Evolutionary conservation across 2,888 invertebrate species (phyloP).

Genomic region (Scrobipalpa atriplicella): DNA sequence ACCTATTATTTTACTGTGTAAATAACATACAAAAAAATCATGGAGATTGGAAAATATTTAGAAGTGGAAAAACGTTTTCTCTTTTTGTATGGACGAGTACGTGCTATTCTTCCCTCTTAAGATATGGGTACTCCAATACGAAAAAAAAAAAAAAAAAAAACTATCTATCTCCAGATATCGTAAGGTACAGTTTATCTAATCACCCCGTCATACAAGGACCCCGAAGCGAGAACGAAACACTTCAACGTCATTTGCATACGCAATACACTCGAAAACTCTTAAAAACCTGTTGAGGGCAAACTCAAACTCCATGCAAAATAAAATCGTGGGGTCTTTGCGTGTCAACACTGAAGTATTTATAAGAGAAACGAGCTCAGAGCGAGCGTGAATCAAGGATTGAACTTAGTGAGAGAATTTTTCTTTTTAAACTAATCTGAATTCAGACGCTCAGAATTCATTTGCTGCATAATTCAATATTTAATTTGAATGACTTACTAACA

Average conservation of each 20-base stretch:
- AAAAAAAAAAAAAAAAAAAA: too few species aligned
- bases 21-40: too few species aligned
- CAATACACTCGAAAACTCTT: conserved; percentile 32
- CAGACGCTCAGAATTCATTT: too few species aligned
- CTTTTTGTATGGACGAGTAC: too few species aligned
- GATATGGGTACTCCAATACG: too few species aligned
- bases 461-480: too few species aligned
- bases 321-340: conserved; percentile 40
- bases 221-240: conserved; percentile 59
- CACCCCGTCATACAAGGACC: conserved; percentile 47
- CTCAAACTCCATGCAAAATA: conserved; percentile 61
- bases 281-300: conserved; percentile 42
- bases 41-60: too few species aligned
- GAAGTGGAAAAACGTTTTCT: too few species aligned
- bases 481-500: too few species aligned
- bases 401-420: not conserved
- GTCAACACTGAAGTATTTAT: conserved; percentile 30
- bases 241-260: conserved; percentile 38
- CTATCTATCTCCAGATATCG: not conserved
- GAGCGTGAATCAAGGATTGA: not conserved
- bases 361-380: not conserved
- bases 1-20: too few species aligned
- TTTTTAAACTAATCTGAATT: not conserved
- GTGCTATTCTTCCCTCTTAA: too few species aligned
- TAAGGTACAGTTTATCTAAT: conserved; percentile 51